A percentile compares a stretch with the other conserved stretches of the same genome.
phyloP scores from a whole-genome alignment of 1,140 invertebrate genomes.

The Macrosteles quadrilineatus region DNA sequence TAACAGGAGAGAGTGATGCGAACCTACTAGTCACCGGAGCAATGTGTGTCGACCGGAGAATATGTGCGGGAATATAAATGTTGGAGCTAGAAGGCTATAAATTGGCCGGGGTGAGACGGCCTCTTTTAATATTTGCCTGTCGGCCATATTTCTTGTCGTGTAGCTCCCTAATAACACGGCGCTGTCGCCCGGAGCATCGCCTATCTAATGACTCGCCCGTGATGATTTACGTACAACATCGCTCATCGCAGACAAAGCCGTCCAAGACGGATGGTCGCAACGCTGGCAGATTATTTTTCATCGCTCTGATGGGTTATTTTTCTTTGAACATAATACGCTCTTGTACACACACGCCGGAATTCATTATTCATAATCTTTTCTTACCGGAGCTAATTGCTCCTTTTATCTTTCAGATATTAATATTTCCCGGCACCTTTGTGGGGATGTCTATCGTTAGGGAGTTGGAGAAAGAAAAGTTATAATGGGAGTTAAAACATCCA shows the following conservation, averaged over 20 bases:
- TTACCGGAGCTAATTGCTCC: too few relatives aligned
- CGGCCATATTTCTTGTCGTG: slow-evolving; percentile 35
- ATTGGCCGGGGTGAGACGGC: slow-evolving; percentile 27
- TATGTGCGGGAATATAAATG: slow-evolving; percentile 34
- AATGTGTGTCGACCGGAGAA: slow-evolving; percentile 11
- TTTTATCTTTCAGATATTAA: too few relatives aligned
- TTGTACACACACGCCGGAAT: slow-evolving; percentile 24
- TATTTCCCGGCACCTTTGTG: too few relatives aligned
- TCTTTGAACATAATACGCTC: slow-evolving; percentile 32
- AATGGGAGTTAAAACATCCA: too few relatives aligned
- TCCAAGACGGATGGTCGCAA: slow-evolving; percentile 18
- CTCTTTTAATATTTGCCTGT: slow-evolving; percentile 36
- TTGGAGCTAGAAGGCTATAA: slow-evolving; percentile 31
- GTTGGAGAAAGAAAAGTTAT: too few relatives aligned
- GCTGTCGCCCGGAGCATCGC: slow-evolving; percentile 29
- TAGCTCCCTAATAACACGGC: slow-evolving; percentile 33
- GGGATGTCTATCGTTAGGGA: too few relatives aligned
- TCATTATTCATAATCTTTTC: not conserved
- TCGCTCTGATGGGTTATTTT: slow-evolving; percentile 34
- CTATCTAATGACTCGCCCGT: slow-evolving; percentile 34
- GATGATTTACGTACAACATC: slow-evolving; percentile 33
- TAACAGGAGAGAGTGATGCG: not conserved
- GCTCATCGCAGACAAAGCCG: slow-evolving; percentile 30
- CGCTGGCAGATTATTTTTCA: slow-evolving; percentile 34
- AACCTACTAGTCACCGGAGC: slow-evolving; percentile 3